Conservation (phyloP, 2,113 vertebrate genomes). For the Sitta europaea region DNA sequence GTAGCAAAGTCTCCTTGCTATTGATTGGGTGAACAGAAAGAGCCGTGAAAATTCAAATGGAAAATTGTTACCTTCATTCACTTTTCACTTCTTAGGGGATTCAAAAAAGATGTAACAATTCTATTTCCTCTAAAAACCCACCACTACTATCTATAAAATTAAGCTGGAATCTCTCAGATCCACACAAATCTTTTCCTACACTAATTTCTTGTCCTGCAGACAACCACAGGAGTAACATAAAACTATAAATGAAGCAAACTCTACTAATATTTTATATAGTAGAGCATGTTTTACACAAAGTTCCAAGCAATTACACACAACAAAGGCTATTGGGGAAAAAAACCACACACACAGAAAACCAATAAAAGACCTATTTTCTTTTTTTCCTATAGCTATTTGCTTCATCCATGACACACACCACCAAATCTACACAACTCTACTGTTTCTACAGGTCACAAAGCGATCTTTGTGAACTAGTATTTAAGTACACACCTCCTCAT, state of each 20-base stretch:
- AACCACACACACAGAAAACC: neutral
- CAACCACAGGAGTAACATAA: neutral
- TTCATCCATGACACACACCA: neutral
- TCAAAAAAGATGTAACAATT: neutral
- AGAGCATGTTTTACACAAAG: neutral
- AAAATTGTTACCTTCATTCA: neutral
- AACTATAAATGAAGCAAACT: neutral
- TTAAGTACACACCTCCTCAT: neutral
- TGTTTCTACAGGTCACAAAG: neutral
- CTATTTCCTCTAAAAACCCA: neutral
- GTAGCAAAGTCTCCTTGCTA: neutral
- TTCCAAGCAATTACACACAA: neutral
- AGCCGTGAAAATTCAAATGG: neutral
- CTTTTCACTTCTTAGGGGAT: neutral
- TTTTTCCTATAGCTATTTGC: neutral
- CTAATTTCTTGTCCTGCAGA: neutral
- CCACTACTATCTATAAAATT: neutral
- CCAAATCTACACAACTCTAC: neutral
- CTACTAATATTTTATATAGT: neutral
- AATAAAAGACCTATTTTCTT: neutral
- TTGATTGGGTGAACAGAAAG: neutral
- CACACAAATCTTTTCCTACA: neutral
- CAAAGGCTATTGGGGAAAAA: accelerated
- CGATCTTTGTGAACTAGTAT: neutral
- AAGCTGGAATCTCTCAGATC: neutral